Conservation (phyloP, 2,113 vertebrate genomes). For the Indri indri region DNA sequence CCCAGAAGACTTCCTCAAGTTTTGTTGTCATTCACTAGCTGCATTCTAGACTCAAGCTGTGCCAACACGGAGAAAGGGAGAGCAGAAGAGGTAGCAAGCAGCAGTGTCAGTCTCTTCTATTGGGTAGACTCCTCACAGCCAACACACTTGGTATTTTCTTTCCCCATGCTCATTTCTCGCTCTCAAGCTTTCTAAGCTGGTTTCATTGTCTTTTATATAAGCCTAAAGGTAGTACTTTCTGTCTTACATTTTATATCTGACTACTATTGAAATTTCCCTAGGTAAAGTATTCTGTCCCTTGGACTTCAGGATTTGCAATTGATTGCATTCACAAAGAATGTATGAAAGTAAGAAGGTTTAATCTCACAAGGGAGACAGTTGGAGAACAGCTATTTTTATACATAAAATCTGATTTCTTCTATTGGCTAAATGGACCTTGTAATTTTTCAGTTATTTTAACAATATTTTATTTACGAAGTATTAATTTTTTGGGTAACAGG, state of each 20-base stretch:
- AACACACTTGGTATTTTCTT: not conserved
- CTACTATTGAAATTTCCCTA: not conserved
- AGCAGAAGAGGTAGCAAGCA: not conserved
- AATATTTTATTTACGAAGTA: conserved; percentile 8
- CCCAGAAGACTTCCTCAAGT: not conserved
- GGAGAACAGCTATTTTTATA: not conserved
- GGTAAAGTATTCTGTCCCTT: not conserved
- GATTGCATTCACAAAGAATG: not conserved
- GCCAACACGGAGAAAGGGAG: not conserved
- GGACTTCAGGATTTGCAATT: conserved; percentile 13
- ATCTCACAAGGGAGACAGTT: not conserved
- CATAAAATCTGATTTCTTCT: not conserved
- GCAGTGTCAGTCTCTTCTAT: not conserved
- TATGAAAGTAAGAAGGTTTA: not conserved
- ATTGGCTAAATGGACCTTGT: not conserved
- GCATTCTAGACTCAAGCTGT: not conserved
- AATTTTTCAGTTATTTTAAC: conserved; percentile 21
- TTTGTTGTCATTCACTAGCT: not conserved
- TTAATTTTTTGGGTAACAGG: not conserved
- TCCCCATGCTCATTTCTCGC: not conserved
- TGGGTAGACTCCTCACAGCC: not conserved
- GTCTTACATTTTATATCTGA: not conserved
- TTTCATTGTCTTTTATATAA: not conserved
- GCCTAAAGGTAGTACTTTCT: not conserved
- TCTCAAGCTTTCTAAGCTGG: not conserved